Percentiles rank a stretch among this genome's conserved stretches.
These are phyloP conservation scores for Pseudoatta argentina DNA, from an alignment of 1,140 invertebrate genomes.

Conservation along the genomic window DNA sequence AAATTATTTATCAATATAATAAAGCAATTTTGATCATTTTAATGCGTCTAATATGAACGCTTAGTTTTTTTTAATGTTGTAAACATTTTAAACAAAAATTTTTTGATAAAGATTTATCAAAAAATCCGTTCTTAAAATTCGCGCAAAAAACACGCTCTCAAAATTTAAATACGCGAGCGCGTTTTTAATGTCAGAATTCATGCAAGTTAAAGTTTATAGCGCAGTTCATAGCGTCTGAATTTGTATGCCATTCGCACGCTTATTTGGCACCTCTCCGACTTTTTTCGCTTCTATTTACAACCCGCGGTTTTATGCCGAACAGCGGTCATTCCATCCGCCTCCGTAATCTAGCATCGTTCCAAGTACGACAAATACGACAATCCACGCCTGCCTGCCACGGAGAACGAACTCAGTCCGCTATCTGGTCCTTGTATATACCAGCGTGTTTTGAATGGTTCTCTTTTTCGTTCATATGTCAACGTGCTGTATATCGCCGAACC, in stretches of 20 bases:
- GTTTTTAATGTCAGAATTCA: background rate
- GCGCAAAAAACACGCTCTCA: too few species aligned
- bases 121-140: background rate
- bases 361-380: constrained; percentile 66
- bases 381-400: constrained; percentile 62
- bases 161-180: background rate
- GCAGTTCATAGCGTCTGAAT: constrained; percentile 4
- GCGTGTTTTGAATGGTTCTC: constrained; percentile 69
- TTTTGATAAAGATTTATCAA: background rate
- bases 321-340: constrained; percentile 61
- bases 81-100: background rate
- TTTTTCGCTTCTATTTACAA: constrained; percentile 59
- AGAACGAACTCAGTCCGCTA: constrained; percentile 61
- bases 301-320: constrained; percentile 50
- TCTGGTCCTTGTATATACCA: constrained; percentile 56
- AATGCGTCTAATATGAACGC: background rate
- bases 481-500: constrained; percentile 59
- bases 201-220: constrained; percentile 15
- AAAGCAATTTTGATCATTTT: background rate
- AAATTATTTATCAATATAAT: background rate
- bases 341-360: constrained; percentile 62
- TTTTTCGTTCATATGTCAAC: constrained; percentile 67
- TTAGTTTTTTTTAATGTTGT: background rate
- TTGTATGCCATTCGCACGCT: constrained; percentile 30
- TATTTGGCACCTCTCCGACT: constrained; percentile 45